Base-by-base conservation (phyloP, 2,113 vertebrate genomes). In the Hippocampus mohnikei region DNA sequence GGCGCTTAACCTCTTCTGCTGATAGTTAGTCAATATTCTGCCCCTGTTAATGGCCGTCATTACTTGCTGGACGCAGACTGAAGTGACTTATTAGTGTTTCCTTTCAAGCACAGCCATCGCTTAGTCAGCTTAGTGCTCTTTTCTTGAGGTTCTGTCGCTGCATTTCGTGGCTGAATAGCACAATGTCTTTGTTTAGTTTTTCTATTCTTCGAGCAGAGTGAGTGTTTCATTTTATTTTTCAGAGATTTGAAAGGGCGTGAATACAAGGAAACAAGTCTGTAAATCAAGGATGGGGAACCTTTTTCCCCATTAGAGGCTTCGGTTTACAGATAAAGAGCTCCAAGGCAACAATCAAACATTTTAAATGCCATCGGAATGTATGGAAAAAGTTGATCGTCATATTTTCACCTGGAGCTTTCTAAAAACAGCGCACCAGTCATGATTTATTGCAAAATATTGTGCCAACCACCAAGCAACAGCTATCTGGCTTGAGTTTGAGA, bases 21-120 rank as follows among this genome's bases (percentile, higher is more conserved):
- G 41, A 44, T 44, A 44, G n/a, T 44, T 46, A 65, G 40, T 65
- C 41, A 65, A 65, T 65, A 65, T 15, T 46, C n/a, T 20, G 41
- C 25, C 62, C 41, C n/a, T 7, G 12, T 65, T 64, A 64, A 64
- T 23, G 40, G 21, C 11, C 40, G 15, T 9, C 33, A 37, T 40
- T n/a, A 62, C 52, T 52, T 21, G 18, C 48, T 53, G 52, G 21
- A 53, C n/a, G 33, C 33, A 37, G 1, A 21, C 37, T 42, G 42
- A 58, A 64, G 40, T 64, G 40, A 64, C 10, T 64, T 23, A 2
- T 20, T 23, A 58, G 55, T 58, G 11, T 58, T 12, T 58, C 10
- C 52, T 55, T 55, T 55, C 11, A 23, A 55, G 48, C 18, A 8
- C 18, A 21, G 13, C 29, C 10, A 2, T 15, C 16, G 27, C 25